These are phyloP conservation scores for Gallirallus australis DNA, from an alignment of 2,797 vertebrate species.

Conservation along the genomic window DNA sequence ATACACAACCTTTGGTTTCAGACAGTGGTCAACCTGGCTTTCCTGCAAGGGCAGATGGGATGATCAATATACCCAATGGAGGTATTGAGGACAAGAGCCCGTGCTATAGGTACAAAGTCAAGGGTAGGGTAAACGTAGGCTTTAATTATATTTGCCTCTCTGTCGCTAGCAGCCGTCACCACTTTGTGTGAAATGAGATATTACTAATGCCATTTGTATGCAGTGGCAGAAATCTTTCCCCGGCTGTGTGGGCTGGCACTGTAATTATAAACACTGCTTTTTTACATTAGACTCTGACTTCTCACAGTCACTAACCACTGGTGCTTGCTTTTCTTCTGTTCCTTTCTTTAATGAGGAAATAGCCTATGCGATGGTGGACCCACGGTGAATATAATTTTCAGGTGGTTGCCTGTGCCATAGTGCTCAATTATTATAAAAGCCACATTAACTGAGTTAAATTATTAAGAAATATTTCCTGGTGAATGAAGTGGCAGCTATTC, in stretches of 20 bases:
- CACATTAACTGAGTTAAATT: conserved; percentile 6
- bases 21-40: background rate
- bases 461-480: background rate
- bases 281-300: background rate
- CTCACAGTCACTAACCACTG: conserved; percentile 17
- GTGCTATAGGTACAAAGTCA: background rate
- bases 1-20: background rate
- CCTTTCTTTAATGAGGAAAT: conserved; percentile 35
- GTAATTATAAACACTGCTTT: background rate
- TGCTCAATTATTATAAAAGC: background rate
- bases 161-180: background rate
- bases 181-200: conserved; percentile 1
- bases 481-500: background rate
- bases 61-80: fast-evolving
- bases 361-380: background rate
- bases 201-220: conserved; percentile 12
- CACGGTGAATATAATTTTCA: conserved; percentile 27
- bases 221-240: conserved; percentile 10
- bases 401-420: background rate
- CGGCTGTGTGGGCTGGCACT: background rate
- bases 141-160: background rate
- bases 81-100: background rate
- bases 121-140: background rate
- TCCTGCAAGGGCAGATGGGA: fast-evolving
- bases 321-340: background rate